A percentile compares a stretch with the other conserved stretches of the same genome.
Conservation (phyloP, 2,888 invertebrate species). For the Pristionchus fissidentatus region DNA sequence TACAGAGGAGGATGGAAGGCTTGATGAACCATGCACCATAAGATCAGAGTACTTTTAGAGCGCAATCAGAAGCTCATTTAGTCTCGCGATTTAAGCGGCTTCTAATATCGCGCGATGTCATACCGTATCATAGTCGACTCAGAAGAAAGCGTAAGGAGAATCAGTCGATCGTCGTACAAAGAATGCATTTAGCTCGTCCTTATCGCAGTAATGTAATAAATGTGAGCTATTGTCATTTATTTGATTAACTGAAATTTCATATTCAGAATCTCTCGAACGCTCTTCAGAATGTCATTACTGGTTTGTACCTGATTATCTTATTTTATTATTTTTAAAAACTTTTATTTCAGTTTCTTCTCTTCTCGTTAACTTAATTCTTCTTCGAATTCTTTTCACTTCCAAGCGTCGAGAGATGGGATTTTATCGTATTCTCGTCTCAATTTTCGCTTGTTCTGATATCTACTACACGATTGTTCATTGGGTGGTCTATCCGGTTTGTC, state of each 20-base stretch:
- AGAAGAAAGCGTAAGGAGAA: too few species aligned
- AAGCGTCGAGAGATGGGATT: neutral
- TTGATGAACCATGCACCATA: neutral
- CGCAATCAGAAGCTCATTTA: neutral
- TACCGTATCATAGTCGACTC: neutral
- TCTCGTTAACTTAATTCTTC: neutral
- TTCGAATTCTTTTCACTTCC: neutral
- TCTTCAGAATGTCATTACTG: neutral
- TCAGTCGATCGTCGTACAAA: too few species aligned
- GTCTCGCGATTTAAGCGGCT: too few species aligned
- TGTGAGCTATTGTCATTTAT: neutral
- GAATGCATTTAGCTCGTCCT: neutral
- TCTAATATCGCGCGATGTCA: neutral
- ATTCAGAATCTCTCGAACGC: neutral
- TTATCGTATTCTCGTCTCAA: neutral
- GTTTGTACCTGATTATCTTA: too few species aligned
- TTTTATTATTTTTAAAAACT: too few species aligned
- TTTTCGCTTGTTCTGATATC: neutral
- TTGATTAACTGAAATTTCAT: too few species aligned
- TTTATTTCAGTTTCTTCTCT: neutral
- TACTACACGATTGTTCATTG: neutral
- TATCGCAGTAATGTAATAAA: neutral
- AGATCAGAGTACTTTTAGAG: neutral
- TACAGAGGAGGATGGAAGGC: too few species aligned
- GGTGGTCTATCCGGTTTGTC: conserved; percentile 1